Percentiles rank a stretch among this genome's conserved stretches.
These are phyloP conservation scores for Automeris io DNA, from an alignment of 2,888 invertebrate genomes.

Conservation along the genomic window DNA sequence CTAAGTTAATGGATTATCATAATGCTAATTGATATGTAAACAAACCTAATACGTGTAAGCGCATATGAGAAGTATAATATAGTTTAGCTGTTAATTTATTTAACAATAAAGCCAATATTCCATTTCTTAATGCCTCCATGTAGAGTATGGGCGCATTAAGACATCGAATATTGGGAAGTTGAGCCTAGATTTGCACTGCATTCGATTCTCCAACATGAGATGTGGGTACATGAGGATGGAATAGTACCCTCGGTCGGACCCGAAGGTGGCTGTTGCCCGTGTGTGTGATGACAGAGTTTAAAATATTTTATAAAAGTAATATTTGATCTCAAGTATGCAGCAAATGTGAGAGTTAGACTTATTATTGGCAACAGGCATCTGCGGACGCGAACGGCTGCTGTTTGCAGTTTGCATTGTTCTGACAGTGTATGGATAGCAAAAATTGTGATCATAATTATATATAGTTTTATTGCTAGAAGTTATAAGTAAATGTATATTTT, in stretches of 20 bases:
- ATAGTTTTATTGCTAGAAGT: slow-evolving; percentile 68
- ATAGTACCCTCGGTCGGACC: slow-evolving; percentile 24
- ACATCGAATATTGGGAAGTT: slow-evolving; percentile 17
- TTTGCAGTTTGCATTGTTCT: slow-evolving; percentile 43
- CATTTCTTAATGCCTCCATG: slow-evolving; percentile 27
- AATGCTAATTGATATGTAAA: slow-evolving; percentile 9
- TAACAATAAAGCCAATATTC: slow-evolving; percentile 18
- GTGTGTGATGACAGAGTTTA: slow-evolving; percentile 69
- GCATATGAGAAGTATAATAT: slow-evolving; percentile 70
- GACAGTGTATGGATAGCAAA: slow-evolving; percentile 66
- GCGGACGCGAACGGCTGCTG: slow-evolving; percentile 35
- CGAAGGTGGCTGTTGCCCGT: slow-evolving; percentile 54
- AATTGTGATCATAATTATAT: slow-evolving; percentile 77
- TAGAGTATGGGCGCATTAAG: slow-evolving; percentile 22
- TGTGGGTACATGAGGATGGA: slow-evolving; percentile 31
- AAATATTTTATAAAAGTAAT: slow-evolving; percentile 70
- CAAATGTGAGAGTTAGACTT: slow-evolving; percentile 68
- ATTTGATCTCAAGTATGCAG: slow-evolving; percentile 77
- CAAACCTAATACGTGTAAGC: slow-evolving; percentile 26
- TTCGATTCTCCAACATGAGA: slow-evolving; percentile 21
- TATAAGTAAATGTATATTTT: slow-evolving; percentile 76
- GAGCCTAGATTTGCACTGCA: slow-evolving; percentile 12
- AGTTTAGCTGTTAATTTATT: slow-evolving; percentile 46
- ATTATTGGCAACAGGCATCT: slow-evolving; percentile 49
- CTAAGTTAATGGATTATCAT: slow-evolving; percentile 1